Base-by-base conservation (phyloP, 2,113 vertebrate genomes). In the Clarias batrachus region DNA sequence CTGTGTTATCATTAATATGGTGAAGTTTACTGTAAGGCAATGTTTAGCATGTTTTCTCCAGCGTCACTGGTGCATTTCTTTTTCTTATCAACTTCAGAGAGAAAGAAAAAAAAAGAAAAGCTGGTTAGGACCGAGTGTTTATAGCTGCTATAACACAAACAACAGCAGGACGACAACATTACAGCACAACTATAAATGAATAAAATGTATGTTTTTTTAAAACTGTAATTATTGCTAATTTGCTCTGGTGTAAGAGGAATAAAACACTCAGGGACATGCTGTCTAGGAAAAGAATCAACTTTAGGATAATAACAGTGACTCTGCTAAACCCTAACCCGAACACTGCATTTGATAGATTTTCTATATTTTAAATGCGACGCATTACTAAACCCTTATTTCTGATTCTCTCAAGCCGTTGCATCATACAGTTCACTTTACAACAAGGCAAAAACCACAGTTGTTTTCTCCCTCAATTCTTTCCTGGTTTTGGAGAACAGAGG, bases 401-500 rank as follows among this genome's bases (percentile, higher is more conserved):
- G 48, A 41, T 80, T 68, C 57, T 79, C 11, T 65, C 17, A 0
- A 37, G 74, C 16, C 76, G 33, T 21, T 25, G 13, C 4, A 54
- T 9, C 23, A 56, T 41, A 30, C 33, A 37, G 33, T 37, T 37
- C 33, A 66, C n/a, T 87, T 90, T 70, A 87, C 68, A 90, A 81
- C 56, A 21, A 84, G 87, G 0, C 33, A 19, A 48, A 83, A 79
- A 56, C 0, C 37, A 54, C 30, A 37, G 33, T 37, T n/a, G 82
- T 56, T 54, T n/a, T 33, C 33, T 59, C 59, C 60, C 60, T 41
- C 10, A 59, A 57, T 79, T 59, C n/a, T 30, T 30, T 63, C 9
- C 5, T 25, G 0, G 11, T 23, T 73, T 82, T 60, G n/a, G 57
- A n/a, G 86, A 86, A 82, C 70, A 48, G 56, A 70, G 74, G 81